Percentiles rank a stretch among this genome's conserved stretches.
Conservation (phyloP, 2,888 invertebrate species). For the Diachrysia chrysitis region DNA sequence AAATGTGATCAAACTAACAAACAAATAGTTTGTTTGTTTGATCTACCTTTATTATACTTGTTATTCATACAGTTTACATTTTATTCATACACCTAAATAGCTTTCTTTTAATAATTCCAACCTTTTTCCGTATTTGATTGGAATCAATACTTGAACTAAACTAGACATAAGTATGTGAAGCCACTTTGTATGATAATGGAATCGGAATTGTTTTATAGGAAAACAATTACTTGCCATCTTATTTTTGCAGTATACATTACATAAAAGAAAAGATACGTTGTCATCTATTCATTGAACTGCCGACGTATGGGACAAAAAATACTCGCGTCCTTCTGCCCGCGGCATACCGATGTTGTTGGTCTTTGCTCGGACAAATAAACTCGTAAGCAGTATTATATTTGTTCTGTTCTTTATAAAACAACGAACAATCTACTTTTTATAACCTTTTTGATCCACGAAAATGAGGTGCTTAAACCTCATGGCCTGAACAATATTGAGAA, state of each 20-base stretch:
- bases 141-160: too few species aligned
- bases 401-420: not conserved
- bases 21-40: too few species aligned
- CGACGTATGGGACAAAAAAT: not conserved
- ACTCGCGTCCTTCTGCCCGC: not conserved
- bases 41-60: too few species aligned
- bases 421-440: conserved; percentile 1
- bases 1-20: too few species aligned
- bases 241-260: conserved; percentile 5
- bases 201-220: conserved; percentile 20
- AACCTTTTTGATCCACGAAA: not conserved
- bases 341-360: not conserved
- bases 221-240: conserved; percentile 16
- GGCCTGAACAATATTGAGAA: not conserved
- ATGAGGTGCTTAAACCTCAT: not conserved
- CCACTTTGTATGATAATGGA: not conserved
- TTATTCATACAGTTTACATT: too few species aligned
- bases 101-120: too few species aligned
- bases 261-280: conserved; percentile 9
- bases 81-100: too few species aligned
- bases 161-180: too few species aligned
- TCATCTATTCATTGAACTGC: conserved; percentile 11
- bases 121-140: too few species aligned
- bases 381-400: not conserved
- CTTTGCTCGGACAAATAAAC: not conserved